Conservation (phyloP, 2,888 invertebrate species). For the Cetonia aurata region DNA sequence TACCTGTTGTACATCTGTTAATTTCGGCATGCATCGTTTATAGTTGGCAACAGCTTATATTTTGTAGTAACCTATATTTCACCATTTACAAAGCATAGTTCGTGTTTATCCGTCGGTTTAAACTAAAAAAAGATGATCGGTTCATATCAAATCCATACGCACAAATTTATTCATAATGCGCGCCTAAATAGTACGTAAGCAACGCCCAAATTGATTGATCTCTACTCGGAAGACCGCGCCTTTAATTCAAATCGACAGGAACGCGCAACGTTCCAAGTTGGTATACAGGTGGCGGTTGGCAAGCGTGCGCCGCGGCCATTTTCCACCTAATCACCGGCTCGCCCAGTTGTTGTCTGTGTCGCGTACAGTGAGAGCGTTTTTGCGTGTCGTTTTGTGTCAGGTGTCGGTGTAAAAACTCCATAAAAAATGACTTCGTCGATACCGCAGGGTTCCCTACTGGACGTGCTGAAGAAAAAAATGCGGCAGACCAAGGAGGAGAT, state of each 20-base stretch:
- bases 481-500: constrained; percentile 98
- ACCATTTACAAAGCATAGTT: not conserved
- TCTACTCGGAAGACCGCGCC: constrained; percentile 38
- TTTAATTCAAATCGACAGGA: constrained; percentile 51
- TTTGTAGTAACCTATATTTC: too few species aligned
- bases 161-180: not conserved
- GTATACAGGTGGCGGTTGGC: constrained; percentile 56
- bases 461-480: constrained; percentile 99
- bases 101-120: not conserved
- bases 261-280: constrained; percentile 40
- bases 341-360: constrained; percentile 62
- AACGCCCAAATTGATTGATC: constrained; percentile 17
- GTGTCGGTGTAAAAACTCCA: constrained; percentile 45
- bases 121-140: not conserved
- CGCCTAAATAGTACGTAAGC: not conserved
- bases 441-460: constrained; percentile 93
- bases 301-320: constrained; percentile 63
- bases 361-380: constrained; percentile 49
- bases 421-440: constrained; percentile 86
- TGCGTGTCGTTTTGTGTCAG: constrained; percentile 50
- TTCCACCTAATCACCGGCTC: constrained; percentile 62
- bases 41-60: too few species aligned
- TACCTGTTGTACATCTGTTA: too few species aligned
- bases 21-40: too few species aligned
- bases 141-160: constrained; percentile 1